A percentile compares a stretch with the other conserved stretches of the same genome.
These are phyloP conservation scores for Malthinus seriepunctatus DNA, from an alignment of 2,888 invertebrate genomes.

Conservation along the genomic window DNA sequence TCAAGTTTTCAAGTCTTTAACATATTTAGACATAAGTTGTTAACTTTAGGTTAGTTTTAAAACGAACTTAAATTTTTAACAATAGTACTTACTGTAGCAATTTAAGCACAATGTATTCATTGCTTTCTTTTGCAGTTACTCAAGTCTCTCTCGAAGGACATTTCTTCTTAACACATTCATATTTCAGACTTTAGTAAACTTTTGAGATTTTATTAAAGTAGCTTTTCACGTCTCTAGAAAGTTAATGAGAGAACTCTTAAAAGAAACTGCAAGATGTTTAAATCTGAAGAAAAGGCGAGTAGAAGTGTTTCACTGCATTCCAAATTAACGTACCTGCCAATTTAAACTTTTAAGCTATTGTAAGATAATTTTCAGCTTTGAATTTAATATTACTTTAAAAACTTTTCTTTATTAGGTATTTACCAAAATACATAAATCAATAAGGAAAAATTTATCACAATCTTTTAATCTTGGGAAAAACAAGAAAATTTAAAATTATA, in stretches of 20 bases:
- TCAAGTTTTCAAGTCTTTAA: no score
- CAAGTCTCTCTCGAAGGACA: conserved; percentile 24
- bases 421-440: no score
- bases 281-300: conserved; percentile 38
- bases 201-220: conserved; percentile 43
- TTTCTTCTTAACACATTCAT: conserved; percentile 42
- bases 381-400: no score
- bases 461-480: no score
- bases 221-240: conserved; percentile 47
- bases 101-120: conserved; percentile 22
- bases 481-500: no score
- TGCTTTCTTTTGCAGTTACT: conserved; percentile 19
- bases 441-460: no score
- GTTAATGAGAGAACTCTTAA: conserved; percentile 46
- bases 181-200: conserved; percentile 42
- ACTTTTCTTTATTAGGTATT: no score
- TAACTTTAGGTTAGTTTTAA: no score
- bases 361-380: background rate
- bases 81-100: conserved; percentile 14
- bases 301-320: conserved; percentile 39
- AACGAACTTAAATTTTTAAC: background rate
- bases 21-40: no score
- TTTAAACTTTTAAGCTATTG: conserved; percentile 30
- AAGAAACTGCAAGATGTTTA: conserved; percentile 39
- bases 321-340: conserved; percentile 32